These are phyloP conservation scores for Neosilurus hyrtlii DNA, from an alignment of 2,797 vertebrate genomes.

Conservation along the genomic window DNA sequence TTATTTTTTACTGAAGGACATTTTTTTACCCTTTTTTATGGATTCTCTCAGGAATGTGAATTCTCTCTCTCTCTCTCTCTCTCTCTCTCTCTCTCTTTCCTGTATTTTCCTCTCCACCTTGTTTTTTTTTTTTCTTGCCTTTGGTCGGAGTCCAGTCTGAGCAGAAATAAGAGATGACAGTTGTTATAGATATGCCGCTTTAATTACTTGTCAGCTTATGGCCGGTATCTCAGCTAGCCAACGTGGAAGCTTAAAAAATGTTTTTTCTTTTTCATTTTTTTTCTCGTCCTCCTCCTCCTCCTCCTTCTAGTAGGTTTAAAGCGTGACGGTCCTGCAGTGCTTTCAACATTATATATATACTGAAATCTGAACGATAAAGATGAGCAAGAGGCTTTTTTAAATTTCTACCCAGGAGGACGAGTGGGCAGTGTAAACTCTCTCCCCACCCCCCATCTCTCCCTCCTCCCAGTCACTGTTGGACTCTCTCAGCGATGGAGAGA, in stretches of 20 bases:
- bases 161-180: constrained; percentile 98
- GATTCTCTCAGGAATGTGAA: constrained; percentile 71
- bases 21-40: constrained; percentile 81
- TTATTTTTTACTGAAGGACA: constrained; percentile 83
- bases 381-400: constrained; percentile 76
- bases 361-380: constrained; percentile 86
- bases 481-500: constrained; percentile 40
- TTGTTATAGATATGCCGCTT: constrained; percentile 96
- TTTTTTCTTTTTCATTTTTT: constrained; percentile 68
- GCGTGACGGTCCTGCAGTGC: constrained; percentile 90
- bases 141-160: constrained; percentile 92
- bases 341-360: constrained; percentile 70
- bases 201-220: constrained; percentile 99
- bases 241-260: constrained; percentile 88
- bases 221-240: constrained; percentile 93
- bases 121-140: constrained; percentile 72
- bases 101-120: constrained; percentile 59
- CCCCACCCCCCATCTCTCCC: neutral
- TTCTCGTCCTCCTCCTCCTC: constrained; percentile 50
- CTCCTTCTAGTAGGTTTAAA: constrained; percentile 87
- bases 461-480: constrained; percentile 71
- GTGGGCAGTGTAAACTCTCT: constrained; percentile 73
- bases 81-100: constrained; percentile 57
- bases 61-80: constrained; percentile 59
- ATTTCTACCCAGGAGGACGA: constrained; percentile 74